Percentiles rank a stretch among this genome's conserved stretches.
Conservation (phyloP, 2,888 invertebrate genomes). For the Azorinus chamasolen region DNA sequence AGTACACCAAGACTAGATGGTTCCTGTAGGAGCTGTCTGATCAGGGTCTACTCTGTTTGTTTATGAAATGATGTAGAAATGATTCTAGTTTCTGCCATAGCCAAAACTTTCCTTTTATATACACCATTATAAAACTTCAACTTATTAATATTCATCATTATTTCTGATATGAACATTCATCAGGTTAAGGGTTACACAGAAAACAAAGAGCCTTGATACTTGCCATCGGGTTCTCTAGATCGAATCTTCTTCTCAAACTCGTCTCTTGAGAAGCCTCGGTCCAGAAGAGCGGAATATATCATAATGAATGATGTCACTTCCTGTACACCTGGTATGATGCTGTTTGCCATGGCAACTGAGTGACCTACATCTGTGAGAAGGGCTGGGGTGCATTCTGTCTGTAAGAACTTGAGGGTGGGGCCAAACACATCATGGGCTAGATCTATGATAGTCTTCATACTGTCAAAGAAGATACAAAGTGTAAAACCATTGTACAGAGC, state of each 20-base stretch:
- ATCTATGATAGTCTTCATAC: conserved; percentile 81
- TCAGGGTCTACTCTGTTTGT: no score
- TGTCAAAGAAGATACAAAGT: conserved; percentile 50
- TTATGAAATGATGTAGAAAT: no score
- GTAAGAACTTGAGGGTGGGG: conserved; percentile 81
- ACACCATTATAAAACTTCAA: no score
- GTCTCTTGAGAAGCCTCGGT: conserved; percentile 79
- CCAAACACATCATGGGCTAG: conserved; percentile 81
- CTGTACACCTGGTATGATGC: conserved; percentile 76
- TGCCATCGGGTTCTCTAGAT: conserved; percentile 71
- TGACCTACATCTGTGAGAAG: conserved; percentile 75
- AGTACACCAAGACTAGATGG: no score
- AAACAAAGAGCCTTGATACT: no score
- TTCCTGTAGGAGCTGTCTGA: no score
- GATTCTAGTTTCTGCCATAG: no score
- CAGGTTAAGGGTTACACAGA: no score
- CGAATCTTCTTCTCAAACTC: conserved; percentile 79
- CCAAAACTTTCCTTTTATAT: no score
- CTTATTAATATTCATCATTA: no score
- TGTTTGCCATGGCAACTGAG: conserved; percentile 59
- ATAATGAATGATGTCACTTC: conserved; percentile 82
- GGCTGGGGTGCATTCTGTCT: conserved; percentile 75
- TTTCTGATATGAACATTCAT: no score
- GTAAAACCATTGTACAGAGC: not conserved
- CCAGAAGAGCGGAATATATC: conserved; percentile 81